These are phyloP conservation scores for Empis livida DNA, from an alignment of 2,888 invertebrate species.

Conservation along the genomic window DNA sequence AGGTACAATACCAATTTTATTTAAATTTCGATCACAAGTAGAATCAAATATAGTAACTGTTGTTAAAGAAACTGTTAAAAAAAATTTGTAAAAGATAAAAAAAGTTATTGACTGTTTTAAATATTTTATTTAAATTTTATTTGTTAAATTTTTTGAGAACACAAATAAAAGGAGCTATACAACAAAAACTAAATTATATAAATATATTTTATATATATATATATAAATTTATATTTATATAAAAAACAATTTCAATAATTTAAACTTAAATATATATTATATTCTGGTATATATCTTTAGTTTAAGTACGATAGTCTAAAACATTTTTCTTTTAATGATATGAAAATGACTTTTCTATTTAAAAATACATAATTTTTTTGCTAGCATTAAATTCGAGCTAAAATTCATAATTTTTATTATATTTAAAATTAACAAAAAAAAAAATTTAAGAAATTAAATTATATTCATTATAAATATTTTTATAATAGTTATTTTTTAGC, in stretches of 20 bases:
- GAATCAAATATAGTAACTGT: conserved; percentile 12
- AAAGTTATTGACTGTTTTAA: conserved; percentile 4
- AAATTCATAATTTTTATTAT: no score
- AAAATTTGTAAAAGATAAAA: conserved; percentile 7
- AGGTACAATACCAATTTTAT: conserved; percentile 66
- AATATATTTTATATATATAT: not conserved
- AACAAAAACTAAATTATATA: conserved; percentile 1
- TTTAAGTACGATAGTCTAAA: no score
- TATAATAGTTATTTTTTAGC: no score
- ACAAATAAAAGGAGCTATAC: conserved; percentile 7
- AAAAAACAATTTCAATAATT: not conserved
- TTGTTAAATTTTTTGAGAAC: conserved; percentile 1
- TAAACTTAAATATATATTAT: no score
- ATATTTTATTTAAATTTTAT: not conserved
- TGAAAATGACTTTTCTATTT: no score
- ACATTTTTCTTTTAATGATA: no score
- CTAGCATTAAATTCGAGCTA: no score
- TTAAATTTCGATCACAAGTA: conserved; percentile 55
- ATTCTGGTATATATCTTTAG: no score
- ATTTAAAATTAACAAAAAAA: no score
- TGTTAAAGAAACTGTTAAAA: not conserved
- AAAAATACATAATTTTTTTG: no score
- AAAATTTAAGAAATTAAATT: no score
- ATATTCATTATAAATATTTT: no score
- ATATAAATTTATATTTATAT: conserved; percentile 10